Conservation (phyloP, 2,113 vertebrate genomes). For the Heloderma charlesbogerti region DNA sequence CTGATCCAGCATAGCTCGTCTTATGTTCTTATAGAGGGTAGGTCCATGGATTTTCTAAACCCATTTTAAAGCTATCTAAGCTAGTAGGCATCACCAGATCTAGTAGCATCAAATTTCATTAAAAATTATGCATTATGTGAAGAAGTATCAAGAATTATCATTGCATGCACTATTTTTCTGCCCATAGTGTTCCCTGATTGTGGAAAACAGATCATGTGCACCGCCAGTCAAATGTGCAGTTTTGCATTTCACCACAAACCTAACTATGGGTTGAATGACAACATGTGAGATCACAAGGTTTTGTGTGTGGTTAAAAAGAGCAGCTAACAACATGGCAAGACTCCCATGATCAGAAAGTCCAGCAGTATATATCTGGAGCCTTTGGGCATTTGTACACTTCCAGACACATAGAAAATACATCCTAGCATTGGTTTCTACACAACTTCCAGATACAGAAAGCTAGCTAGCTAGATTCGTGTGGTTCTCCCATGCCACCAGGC, state of each 20-base stretch:
- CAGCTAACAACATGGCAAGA: neutral
- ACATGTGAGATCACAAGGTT: neutral
- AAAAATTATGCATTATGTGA: no score
- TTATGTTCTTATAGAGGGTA: neutral
- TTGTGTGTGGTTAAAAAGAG: neutral
- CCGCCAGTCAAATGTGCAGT: neutral
- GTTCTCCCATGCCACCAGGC: neutral
- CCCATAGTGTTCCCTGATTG: neutral
- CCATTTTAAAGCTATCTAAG: neutral
- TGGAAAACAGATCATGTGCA: neutral
- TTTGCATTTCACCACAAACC: neutral
- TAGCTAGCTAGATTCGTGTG: neutral
- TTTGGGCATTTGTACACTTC: conserved; percentile 27
- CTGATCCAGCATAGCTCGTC: no score
- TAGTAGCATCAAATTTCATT: neutral
- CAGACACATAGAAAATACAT: conserved; percentile 1
- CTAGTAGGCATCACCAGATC: neutral
- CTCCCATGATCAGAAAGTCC: neutral
- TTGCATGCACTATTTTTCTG: neutral
- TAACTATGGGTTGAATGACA: neutral
- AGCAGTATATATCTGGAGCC: conserved; percentile 15
- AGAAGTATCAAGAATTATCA: neutral
- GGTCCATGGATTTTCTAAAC: neutral
- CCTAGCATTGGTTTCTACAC: conserved; percentile 20
- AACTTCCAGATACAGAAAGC: neutral